Evolutionary conservation across 2,113 vertebrate genomes (phyloP).

Genomic region (Holacanthus passer): DNA sequence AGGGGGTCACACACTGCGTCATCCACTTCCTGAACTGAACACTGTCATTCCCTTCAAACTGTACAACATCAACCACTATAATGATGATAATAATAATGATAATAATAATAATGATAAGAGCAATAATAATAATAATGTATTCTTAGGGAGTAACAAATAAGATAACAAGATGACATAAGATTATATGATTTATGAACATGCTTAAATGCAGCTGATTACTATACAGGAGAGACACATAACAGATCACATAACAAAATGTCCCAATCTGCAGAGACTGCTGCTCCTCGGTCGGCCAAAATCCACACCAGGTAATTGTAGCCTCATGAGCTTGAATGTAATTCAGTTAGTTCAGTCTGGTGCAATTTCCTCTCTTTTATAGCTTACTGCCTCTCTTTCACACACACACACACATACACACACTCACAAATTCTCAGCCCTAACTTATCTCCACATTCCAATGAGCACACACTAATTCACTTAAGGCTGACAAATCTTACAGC

Average conservation of each 20-base stretch:
- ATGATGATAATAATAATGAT: no score
- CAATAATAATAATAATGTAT: no score
- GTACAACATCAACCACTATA: no score
- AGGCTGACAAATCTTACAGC: conserved; percentile 61
- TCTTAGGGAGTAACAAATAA: neutral
- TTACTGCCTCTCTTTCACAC: conserved; percentile 8
- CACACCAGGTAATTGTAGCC: conserved; percentile 40
- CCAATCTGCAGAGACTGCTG: conserved; percentile 9
- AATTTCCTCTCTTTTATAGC: conserved; percentile 55
- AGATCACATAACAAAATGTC: neutral
- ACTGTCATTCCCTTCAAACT: no score
- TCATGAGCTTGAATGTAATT: conserved; percentile 42
- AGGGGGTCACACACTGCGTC: no score
- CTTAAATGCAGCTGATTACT: neutral
- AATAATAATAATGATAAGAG: no score
- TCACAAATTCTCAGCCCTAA: conserved; percentile 24
- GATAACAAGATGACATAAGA: conserved; percentile 3
- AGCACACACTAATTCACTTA: conserved; percentile 66
- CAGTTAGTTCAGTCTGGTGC: conserved; percentile 45
- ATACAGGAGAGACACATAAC: neutral
- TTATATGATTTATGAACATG: conserved; percentile 4
- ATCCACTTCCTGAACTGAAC: no score
- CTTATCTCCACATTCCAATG: conserved; percentile 61
- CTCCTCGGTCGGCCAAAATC: conserved; percentile 20
- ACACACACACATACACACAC: neutral